Evolutionary conservation across 2,797 vertebrate genomes (phyloP), one percentile per base, ranked within the genome.

Genomic region (Psittacula echo): DNA sequence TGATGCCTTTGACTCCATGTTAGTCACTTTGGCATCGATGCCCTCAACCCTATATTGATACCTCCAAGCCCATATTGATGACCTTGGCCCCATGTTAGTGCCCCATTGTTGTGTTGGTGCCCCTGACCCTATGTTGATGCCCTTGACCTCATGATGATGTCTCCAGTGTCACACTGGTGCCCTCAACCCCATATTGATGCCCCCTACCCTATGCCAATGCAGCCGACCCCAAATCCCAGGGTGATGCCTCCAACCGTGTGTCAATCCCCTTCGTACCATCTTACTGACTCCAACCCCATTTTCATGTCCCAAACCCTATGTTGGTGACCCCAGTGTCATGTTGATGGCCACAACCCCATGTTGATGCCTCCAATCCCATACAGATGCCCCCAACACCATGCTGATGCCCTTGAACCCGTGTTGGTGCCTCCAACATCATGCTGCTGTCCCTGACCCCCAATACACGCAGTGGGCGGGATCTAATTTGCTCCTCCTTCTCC

Each of bases 371-470:
- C 5, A 4, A 24, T 12, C 19, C 15, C 20, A 3, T 13, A 14
- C 2, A 17, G 24, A 1, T 13, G 51, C 4, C 22, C 10, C 5
- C 11, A 3, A 11, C 20, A 11, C n/a, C 16, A 2, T n/a, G 7
- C 1, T 18, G n/a, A 3, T 30, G 21, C 3, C 56, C 32, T 17
- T 17, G 18, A 42, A 26, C n/a, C 13, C 7, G 5, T 1, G 32
- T 3, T 2, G 13, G 3, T 18, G 32, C 7, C 29, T 32, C 24
- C 12, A 10, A 5, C 2, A 13, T 3, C 11, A 0, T 1, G 6
- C 1, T 6, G 8, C 1, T 27, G 26, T 2, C 53, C 16, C 14
- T 23, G 10, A 45, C 3, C 27, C 11, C 5, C 10, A 2, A 9
- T 34, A 34, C 34, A 34, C 34, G 34, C 34, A 34, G 34, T 34